Conservation (phyloP, 2,797 vertebrate species). For the Mergus octosetaceus region DNA sequence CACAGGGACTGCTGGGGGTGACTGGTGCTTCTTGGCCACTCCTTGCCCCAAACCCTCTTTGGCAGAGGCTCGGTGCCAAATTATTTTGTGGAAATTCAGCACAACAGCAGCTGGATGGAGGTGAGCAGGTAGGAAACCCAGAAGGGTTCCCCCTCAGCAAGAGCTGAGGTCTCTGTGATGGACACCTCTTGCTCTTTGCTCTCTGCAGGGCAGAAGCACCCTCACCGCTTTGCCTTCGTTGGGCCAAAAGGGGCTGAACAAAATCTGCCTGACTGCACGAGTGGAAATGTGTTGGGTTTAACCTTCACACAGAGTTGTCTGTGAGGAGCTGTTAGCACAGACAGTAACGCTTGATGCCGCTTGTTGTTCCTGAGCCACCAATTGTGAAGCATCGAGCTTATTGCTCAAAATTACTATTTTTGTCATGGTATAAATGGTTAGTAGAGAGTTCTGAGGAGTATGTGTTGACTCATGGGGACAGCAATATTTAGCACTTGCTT, state of each 20-base stretch:
- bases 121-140: accelerated
- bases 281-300: background rate
- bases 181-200: background rate
- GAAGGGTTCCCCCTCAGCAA: background rate
- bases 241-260: background rate
- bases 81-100: background rate
- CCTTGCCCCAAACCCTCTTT: background rate
- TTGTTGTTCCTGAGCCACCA: background rate
- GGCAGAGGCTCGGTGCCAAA: background rate
- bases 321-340: background rate
- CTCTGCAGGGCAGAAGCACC: background rate
- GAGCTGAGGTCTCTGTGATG: background rate
- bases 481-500: background rate
- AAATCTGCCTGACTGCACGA: background rate
- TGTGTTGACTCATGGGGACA: background rate
- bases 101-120: accelerated
- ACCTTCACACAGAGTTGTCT: background rate
- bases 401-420: background rate
- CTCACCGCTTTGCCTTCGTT: background rate
- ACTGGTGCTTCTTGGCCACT: background rate
- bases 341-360: background rate
- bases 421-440: background rate
- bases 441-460: background rate
- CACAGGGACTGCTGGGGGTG: background rate
- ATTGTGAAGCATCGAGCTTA: background rate